Base-by-base conservation (phyloP, 2,888 invertebrate species). In the Melanotus villosus region DNA sequence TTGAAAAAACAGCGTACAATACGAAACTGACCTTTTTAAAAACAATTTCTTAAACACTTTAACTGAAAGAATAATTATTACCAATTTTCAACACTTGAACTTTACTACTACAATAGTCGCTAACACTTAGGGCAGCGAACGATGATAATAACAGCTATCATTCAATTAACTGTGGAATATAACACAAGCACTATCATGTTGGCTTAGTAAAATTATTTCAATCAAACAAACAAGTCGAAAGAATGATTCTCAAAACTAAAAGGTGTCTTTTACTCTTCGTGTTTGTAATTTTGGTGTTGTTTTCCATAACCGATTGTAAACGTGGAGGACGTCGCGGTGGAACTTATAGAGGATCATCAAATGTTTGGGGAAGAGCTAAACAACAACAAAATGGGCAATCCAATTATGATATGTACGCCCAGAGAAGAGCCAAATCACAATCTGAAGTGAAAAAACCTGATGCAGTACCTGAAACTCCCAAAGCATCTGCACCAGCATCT, bases 301-400 rank as follows among this genome's bases (percentile, higher is more conserved):
- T 57, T 21, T 21, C 38, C 23, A 26, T 26, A 9, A 45, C 18
- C 18, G 69, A 70, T 4, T 52, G 65, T 19, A 70, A 70, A 62
- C 58, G 70, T 26, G 68, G 63, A 34, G 57, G 65, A 9, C 65
- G 70, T n/a, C 43, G 70, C 3, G 69, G 69, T 21, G 69, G 69
- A 14, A 65, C 52, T 3, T 65, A 52, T 6, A 21, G 69, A 34
- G 69, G 65, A 14, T 68, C 68, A 7, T 56, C 59, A 7, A 65
- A 59, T 32, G 69, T 69, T 14, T 69, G 69, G 69, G 64, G 69
- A 36, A 38, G 64, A 34, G 41, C 50, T 14, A 69, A 59, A 19
- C 65, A 64, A 41, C 54, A 59, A 1, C 59, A 52, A 19, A 50
- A 36, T 47, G 43, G 18, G 7, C n/a, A n/a, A n/a, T n/a, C n/a